Evolutionary conservation across 2,113 vertebrate species (phyloP).

Genomic region (Pelmatolapia mariae): DNA sequence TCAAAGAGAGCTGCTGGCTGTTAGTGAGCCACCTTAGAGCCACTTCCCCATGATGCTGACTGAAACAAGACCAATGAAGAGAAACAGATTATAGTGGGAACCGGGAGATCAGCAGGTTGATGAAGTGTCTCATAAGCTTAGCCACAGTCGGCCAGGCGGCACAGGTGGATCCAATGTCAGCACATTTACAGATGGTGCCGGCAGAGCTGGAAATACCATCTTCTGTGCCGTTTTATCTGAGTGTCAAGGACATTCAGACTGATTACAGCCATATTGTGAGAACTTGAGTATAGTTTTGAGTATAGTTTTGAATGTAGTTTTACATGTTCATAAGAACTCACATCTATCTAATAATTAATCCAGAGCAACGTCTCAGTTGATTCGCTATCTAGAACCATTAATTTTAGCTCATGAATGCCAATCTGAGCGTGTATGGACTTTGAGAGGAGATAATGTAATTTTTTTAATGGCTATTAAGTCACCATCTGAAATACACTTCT

Average conservation of each 20-base stretch:
- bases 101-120: constrained; percentile 41
- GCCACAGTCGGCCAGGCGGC: constrained; percentile 17
- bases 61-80: not conserved
- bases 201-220: not conserved
- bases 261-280: not conserved
- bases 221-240: not conserved
- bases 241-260: not conserved
- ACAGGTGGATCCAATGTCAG: constrained; percentile 53
- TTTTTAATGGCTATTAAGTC: not conserved
- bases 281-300: not conserved
- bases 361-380: not conserved
- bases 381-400: fast-evolving
- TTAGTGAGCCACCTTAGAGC: constrained; percentile 5
- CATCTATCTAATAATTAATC: not conserved
- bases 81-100: constrained; percentile 18
- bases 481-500: not conserved
- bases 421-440: not conserved
- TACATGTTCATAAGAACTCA: not conserved
- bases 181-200: constrained; percentile 41
- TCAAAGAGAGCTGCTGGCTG: constrained; percentile 26
- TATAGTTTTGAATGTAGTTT: not conserved
- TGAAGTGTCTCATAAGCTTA: constrained; percentile 61
- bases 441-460: not conserved
- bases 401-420: not conserved
- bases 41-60: constrained; percentile 18